phyloP scores from a whole-genome alignment of 2,113 vertebrate genomes.

The Rhinoptilus africanus region DNA sequence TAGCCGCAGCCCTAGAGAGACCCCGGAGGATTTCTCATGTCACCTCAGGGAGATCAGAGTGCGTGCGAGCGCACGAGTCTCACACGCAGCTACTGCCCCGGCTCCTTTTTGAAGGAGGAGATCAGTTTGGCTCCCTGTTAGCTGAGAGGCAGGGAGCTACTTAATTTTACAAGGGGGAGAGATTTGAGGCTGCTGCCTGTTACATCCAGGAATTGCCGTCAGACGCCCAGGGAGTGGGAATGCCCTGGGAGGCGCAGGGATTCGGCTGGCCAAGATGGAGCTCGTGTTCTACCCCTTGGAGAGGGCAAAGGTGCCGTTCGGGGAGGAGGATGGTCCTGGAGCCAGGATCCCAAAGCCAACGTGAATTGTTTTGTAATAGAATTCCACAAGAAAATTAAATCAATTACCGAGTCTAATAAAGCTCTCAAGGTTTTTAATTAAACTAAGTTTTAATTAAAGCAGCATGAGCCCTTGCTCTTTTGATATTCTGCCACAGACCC shows the following conservation, averaged over 20 bases:
- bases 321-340: background rate
- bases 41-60: rapidly evolving
- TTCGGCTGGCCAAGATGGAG: background rate
- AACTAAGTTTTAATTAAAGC: constrained; percentile 93
- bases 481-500: constrained; percentile 74
- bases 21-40: background rate
- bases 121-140: background rate
- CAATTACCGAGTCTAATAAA: constrained; percentile 93
- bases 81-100: rapidly evolving
- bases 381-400: constrained; percentile 87
- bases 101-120: background rate
- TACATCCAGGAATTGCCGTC: background rate
- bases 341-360: background rate
- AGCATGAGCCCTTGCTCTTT: constrained; percentile 47
- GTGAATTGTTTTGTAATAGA: constrained; percentile 29
- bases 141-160: background rate
- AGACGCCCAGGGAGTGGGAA: rapidly evolving
- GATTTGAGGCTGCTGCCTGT: background rate
- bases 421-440: constrained; percentile 91
- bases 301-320: background rate
- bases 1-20: background rate
- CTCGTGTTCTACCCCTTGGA: background rate
- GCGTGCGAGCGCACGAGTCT: rapidly evolving
- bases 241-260: rapidly evolving
- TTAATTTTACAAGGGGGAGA: background rate